Base-by-base conservation (phyloP, 2,888 invertebrate species). In the Platycheirus rosarum region DNA sequence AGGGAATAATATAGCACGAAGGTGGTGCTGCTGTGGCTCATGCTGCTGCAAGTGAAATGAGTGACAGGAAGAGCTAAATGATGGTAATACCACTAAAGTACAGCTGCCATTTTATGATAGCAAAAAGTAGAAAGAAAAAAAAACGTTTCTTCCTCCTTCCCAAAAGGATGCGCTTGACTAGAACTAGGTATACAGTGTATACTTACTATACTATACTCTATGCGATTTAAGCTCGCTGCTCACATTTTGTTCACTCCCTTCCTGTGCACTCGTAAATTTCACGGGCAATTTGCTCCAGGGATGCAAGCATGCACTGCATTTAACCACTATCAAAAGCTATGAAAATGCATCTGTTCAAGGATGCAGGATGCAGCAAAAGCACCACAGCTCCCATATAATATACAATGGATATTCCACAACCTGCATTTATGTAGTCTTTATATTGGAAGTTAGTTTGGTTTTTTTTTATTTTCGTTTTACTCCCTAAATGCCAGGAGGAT, bases 41-140 rank as follows among this genome's bases (percentile, higher is more conserved):
- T 3, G 32, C 35, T 4, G 20, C 13, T 46, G 49, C 51, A 26
- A 69, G 48, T 66, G 57, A 76, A 71, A 80, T 80, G 80, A 80
- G 70, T 60, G 76, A 76, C 76, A 76, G 70, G 80, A 80, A 70
- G 60, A 76, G 51, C 65, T 76, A 80, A 80, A 80, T 76, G 80
- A 76, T 80, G 76, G 80, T 80, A 80, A 80, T 80, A 62, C 76
- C 70, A 70, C 70, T 76, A 65, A 70, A 76, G 80, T 62, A 80
- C 76, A 76, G 80, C 76, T 76, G 80, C 65, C 80, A 76, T 76
- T 80, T 80, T 80, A 80, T 80, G 80, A 71, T 65, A 57, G 69
- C 66, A 73, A 71, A 51, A 51, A 42, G 29, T 18, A 26, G 18
- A 32, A 57, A 35, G 44, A 14, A 44, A 44, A 40, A 42, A n/a